Conservation (phyloP, 2,797 vertebrate genomes). For the Tamandua tetradactyla region DNA sequence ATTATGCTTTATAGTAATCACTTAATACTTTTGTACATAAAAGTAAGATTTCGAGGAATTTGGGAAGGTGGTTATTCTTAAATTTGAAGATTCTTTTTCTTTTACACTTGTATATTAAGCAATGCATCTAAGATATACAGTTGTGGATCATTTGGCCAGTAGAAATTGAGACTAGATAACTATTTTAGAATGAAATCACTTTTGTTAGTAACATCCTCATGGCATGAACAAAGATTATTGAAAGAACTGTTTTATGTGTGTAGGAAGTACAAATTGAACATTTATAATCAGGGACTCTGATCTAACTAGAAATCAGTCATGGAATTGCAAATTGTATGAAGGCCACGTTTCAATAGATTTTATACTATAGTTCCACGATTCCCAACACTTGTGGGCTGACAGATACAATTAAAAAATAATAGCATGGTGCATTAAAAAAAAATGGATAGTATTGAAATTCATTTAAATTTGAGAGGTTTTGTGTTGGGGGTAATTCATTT, state of each 20-base stretch:
- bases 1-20: background rate
- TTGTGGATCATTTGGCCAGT: background rate
- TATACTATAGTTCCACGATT: background rate
- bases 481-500: background rate
- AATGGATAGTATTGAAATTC: conserved; percentile 24
- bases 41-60: conserved; percentile 19
- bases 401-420: conserved; percentile 39
- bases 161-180: background rate
- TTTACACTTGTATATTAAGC: background rate
- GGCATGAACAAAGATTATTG: background rate
- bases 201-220: background rate
- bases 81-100: conserved; percentile 42
- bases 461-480: background rate
- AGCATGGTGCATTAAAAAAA: background rate
- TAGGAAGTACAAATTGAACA: conserved; percentile 20
- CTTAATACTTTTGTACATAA: background rate
- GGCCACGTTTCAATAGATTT: conserved; percentile 32
- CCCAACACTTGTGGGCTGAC: background rate
- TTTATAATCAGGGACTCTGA: background rate
- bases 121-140: background rate
- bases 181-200: conserved; percentile 36
- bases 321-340: background rate
- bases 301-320: background rate
- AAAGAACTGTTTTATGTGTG: background rate
- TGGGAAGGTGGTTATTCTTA: background rate